These are phyloP conservation scores for Urocolius indicus DNA, from an alignment of 2,113 vertebrate species.

Conservation along the genomic window DNA sequence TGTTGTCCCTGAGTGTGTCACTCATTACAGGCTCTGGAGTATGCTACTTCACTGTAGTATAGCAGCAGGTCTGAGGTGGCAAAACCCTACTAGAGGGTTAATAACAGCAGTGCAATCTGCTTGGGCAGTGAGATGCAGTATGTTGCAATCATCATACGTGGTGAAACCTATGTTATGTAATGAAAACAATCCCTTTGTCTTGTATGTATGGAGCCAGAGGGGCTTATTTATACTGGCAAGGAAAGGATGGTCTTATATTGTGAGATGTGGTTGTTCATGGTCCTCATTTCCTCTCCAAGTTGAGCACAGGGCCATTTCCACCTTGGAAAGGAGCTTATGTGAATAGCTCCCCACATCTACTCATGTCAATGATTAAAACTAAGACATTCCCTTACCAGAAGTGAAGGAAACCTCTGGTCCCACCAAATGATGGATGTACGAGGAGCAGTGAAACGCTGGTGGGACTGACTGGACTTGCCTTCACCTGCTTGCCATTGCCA, in stretches of 20 bases:
- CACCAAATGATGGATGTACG: neutral
- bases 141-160: neutral
- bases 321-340: neutral
- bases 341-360: neutral
- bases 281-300: neutral
- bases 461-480: neutral
- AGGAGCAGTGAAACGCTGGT: neutral
- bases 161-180: neutral
- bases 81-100: neutral
- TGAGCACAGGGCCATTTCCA: neutral
- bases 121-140: neutral
- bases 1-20: fast-evolving
- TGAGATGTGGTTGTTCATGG: neutral
- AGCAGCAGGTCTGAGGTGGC: neutral
- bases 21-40: neutral
- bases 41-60: neutral
- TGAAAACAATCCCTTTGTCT: neutral
- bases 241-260: neutral
- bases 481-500: neutral
- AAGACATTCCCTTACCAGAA: neutral
- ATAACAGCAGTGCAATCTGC: neutral
- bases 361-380: neutral
- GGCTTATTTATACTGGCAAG: neutral
- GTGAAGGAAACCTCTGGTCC: neutral
- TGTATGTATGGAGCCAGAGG: neutral